Percentiles rank a stretch among this genome's conserved stretches.
Evolutionary conservation across 2,797 vertebrate genomes (phyloP).

Genomic region (Eptatretus atami): DNA sequence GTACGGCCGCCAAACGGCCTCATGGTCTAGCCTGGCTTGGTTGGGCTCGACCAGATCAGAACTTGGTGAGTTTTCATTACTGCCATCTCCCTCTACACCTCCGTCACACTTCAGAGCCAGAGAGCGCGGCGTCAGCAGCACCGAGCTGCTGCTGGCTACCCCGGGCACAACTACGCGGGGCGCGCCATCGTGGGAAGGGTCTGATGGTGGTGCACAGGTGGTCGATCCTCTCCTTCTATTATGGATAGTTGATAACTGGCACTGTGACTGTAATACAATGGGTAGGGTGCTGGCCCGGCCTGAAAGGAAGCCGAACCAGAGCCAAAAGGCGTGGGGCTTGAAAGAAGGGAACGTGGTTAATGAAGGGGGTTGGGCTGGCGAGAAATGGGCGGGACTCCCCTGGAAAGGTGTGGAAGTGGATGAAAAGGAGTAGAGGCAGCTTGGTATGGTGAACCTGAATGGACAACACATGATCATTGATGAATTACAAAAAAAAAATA

Average conservation of each 20-base stretch:
- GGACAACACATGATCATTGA: too few species aligned
- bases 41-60: not conserved
- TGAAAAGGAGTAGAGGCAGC: not conserved
- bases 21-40: not conserved
- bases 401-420: not conserved
- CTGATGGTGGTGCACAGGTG: not conserved
- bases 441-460: too few species aligned
- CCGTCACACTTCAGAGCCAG: not conserved
- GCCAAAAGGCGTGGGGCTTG: not conserved
- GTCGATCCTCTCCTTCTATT: not conserved
- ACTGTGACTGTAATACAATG: not conserved
- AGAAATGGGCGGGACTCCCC: not conserved
- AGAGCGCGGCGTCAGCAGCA: slow-evolving; percentile 1
- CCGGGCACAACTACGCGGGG: not conserved
- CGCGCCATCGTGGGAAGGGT: not conserved
- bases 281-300: not conserved
- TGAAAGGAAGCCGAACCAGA: not conserved
- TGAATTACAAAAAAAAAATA: too few species aligned
- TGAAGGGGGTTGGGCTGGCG: slow-evolving; percentile 2
- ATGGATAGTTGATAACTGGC: not conserved
- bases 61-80: not conserved
- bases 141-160: not conserved
- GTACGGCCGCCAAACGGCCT: not conserved
- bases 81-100: not conserved
- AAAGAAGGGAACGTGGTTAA: not conserved